Conservation (phyloP, 2,888 invertebrate species). For the Dinocampus coccinellae region DNA sequence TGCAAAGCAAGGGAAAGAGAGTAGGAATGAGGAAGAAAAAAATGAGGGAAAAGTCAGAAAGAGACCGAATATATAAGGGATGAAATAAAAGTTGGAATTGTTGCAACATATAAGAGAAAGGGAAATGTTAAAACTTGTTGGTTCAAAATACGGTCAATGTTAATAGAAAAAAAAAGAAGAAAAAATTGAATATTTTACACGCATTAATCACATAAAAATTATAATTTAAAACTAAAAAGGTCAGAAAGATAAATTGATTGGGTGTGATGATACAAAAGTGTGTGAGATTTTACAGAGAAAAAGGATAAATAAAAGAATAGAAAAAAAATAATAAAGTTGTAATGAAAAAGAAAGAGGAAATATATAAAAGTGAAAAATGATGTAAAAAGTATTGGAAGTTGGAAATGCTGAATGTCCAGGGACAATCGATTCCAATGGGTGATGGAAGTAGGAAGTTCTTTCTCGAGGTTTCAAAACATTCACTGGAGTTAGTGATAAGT, state of each 20-base stretch:
- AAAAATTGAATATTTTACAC: no score
- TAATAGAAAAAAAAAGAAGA: constrained; percentile 6
- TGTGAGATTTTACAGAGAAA: no score
- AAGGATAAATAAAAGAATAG: no score
- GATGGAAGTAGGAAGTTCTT: background rate
- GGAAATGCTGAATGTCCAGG: background rate
- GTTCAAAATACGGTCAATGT: constrained; percentile 36
- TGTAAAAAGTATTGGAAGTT: background rate
- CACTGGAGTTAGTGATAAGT: background rate
- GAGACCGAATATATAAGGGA: background rate
- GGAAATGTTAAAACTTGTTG: constrained; percentile 46
- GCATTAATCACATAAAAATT: constrained; percentile 1
- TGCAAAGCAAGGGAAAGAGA: background rate
- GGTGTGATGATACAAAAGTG: background rate
- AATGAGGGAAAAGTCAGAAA: background rate
- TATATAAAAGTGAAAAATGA: background rate
- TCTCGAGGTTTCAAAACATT: constrained; percentile 8
- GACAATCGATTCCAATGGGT: constrained; percentile 12
- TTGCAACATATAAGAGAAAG: constrained; percentile 23
- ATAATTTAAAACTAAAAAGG: constrained; percentile 10
- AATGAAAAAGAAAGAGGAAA: background rate
- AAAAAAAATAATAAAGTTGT: background rate
- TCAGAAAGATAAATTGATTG: constrained; percentile 16
- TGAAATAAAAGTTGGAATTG: constrained; percentile 21
- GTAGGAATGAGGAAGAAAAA: background rate